Evolutionary conservation across 2,797 vertebrate genomes (phyloP), one percentile per base, ranked within the genome.

Genomic region (Cossypha polioptera): DNA sequence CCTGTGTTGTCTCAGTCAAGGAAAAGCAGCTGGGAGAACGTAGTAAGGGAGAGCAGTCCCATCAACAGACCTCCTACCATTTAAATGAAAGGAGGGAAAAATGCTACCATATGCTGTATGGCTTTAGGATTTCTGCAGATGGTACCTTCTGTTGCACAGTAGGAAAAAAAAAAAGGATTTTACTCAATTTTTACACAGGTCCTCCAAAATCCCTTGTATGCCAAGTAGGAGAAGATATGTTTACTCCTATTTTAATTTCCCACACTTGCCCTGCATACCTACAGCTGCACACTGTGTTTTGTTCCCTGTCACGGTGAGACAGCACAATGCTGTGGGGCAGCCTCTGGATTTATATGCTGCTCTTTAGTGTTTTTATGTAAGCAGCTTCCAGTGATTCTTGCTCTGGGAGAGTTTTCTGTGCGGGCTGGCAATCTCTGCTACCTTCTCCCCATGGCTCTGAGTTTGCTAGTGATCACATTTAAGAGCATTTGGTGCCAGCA

Each of bases 401-500:
- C n/a, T 68, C 48, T n/a, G 21, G n/a, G 42, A 79, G 47, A 40
- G 38, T 59, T 86, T 94, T 71, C 45, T 7, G 4, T 1, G 2
- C 65, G 51, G 50, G 57, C 68, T 94, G 47, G 54, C 90, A 90
- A 79, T 81, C 33, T 90, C 51, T 75, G 73, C 61, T 91, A 88
- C 86, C 88, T 85, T 89, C 53, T 80, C 72, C 89, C 77, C 81
- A 67, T 33, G 62, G 73, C 40, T 93, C 55, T 3, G 24, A 78
- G 51, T 58, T 94, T 92, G 73, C 66, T 90, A 86, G 75, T 13
- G 42, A 93, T 83, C 53, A 29, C 45, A 38, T 90, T 88, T 80
- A 90, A 90, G 89, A 95, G 36, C 73, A 69, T 88, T 96, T 92
- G 77, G 76, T 93, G 90, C 90, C 66, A 94, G 88, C 73, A 95